Conservation (phyloP, 30 jellyfish, hydroid and myxozoan genomes). For the Hydractinia echinata region DNA sequence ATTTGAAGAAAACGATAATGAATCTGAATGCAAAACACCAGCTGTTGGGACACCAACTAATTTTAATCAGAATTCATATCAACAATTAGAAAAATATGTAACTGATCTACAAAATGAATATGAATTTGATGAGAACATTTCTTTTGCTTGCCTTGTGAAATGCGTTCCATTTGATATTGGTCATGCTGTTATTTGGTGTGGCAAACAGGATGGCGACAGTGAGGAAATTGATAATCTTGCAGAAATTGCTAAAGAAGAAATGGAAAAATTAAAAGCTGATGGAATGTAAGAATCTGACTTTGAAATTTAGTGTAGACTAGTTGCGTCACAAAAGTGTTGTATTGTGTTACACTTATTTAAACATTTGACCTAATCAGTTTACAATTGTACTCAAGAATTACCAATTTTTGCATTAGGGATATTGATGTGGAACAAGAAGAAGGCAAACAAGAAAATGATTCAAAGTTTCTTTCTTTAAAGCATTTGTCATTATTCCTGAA, state of each 20-base stretch:
- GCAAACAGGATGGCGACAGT: slow-evolving; percentile 5
- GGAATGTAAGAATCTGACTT: not conserved
- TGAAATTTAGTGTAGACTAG: not conserved
- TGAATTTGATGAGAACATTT: slow-evolving; percentile 39
- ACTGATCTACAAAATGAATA: not conserved
- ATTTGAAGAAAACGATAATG: not conserved
- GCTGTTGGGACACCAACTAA: slow-evolving; percentile 26
- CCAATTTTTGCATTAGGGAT: no score
- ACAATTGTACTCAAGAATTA: no score
- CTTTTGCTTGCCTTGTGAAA: slow-evolving; percentile 50
- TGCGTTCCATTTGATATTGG: slow-evolving; percentile 21
- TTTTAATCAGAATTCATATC: slow-evolving; percentile 18
- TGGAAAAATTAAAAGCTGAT: slow-evolving; percentile 33
- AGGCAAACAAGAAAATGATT: no score
- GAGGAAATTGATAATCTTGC: slow-evolving; percentile 30
- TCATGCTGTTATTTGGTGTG: slow-evolving; percentile 45
- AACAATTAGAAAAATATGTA: slow-evolving; percentile 22
- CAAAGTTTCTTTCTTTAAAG: no score
- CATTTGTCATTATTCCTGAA: no score
- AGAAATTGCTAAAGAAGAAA: slow-evolving; percentile 23
- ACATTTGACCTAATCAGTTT: no score
- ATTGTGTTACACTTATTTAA: no score
- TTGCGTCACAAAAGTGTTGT: no score
- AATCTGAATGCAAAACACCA: slow-evolving; percentile 12
- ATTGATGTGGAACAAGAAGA: no score